Conservation (phyloP, 2,797 vertebrate species). For the Podarcis lilfordi region DNA sequence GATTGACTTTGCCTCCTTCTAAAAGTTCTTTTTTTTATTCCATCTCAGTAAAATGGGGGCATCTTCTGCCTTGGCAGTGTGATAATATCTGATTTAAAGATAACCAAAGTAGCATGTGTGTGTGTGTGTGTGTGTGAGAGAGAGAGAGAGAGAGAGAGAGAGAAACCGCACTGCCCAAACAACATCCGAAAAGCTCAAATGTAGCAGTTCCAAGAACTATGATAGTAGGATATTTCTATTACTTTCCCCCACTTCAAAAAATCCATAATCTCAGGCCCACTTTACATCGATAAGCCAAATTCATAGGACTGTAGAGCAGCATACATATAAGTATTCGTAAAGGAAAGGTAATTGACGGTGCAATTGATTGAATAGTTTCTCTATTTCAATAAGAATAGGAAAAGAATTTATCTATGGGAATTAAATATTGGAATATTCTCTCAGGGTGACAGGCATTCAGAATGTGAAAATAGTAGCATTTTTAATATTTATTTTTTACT, state of each 20-base stretch:
- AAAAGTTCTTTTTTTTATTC: constrained; percentile 11
- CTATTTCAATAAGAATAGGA: constrained; percentile 49
- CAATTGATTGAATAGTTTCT: constrained; percentile 39
- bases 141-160: too few relatives aligned
- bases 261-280: neutral
- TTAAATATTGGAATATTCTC: constrained; percentile 65
- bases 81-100: constrained; percentile 8
- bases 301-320: neutral
- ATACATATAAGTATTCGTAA: neutral
- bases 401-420: constrained; percentile 52
- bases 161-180: neutral
- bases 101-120: neutral
- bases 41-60: neutral
- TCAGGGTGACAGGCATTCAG: constrained; percentile 5
- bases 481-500: neutral
- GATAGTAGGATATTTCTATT: neutral
- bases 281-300: constrained; percentile 1
- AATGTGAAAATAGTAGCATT: neutral
- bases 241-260: neutral
- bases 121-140: too few relatives aligned
- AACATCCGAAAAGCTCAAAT: neutral
- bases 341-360: constrained; percentile 27
- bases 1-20: neutral
- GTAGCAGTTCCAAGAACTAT: neutral
- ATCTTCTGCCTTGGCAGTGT: neutral